Conservation (phyloP, 1,140 invertebrate species). For the Drosophila parabipectinata region DNA sequence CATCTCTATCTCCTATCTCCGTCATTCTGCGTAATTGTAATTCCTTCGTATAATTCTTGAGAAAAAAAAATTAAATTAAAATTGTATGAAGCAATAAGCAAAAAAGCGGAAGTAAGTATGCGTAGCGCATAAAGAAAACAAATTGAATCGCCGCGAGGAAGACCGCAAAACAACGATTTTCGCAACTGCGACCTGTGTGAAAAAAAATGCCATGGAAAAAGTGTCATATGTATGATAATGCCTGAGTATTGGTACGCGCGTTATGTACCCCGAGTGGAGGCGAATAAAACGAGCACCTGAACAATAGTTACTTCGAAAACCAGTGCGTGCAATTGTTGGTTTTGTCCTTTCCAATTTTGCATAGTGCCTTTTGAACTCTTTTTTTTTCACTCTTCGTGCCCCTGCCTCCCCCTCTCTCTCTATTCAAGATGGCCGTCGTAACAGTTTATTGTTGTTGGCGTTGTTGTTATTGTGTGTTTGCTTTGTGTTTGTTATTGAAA, state of each 20-base stretch:
- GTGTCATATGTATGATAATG: slow-evolving; percentile 53
- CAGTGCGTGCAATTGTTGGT: slow-evolving; percentile 38
- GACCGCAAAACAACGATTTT: slow-evolving; percentile 19
- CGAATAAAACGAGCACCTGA: slow-evolving; percentile 33
- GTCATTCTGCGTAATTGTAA: slow-evolving; percentile 68
- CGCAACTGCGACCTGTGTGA: slow-evolving; percentile 42
- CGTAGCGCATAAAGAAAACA: slow-evolving; percentile 19
- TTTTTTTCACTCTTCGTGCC: slow-evolving; percentile 12
- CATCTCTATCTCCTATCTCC: slow-evolving; percentile 43
- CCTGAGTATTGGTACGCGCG: slow-evolving; percentile 57
- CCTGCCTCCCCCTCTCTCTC: slow-evolving; percentile 52
- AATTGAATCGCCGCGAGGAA: slow-evolving; percentile 1
- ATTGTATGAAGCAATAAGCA: slow-evolving; percentile 40
- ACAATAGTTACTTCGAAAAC: slow-evolving; percentile 31
- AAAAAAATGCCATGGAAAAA: slow-evolving; percentile 44
- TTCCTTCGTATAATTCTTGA: slow-evolving; percentile 35
- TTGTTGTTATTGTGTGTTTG: slow-evolving; percentile 67
- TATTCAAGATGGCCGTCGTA: slow-evolving; percentile 80
- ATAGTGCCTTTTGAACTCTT: slow-evolving; percentile 60
- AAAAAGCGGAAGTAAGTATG: slow-evolving; percentile 61
- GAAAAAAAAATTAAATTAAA: slow-evolving; percentile 50
- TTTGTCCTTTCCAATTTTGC: slow-evolving; percentile 61
- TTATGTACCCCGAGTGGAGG: slow-evolving; percentile 29
- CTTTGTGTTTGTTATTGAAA: slow-evolving; percentile 76
- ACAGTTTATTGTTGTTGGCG: slow-evolving; percentile 64